Conservation (phyloP, 2,888 invertebrate species). For the Orchesella flavescens region DNA sequence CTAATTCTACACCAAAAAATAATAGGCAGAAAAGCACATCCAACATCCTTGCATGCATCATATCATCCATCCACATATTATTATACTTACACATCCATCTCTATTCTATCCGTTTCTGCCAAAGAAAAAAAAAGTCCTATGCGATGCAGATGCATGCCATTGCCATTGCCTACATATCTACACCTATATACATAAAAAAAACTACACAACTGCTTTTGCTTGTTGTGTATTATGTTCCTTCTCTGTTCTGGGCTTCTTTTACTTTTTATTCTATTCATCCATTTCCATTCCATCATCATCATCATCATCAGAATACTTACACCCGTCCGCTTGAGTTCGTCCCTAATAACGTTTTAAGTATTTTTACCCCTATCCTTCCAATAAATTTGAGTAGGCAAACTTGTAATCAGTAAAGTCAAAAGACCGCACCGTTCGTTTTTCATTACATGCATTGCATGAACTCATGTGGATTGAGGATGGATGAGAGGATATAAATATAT, state of each 20-base stretch:
- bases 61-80: slow-evolving; percentile 1
- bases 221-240: not conserved
- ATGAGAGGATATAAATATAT: no score
- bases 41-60: slow-evolving; percentile 7
- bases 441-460: no score
- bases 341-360: slow-evolving; percentile 43
- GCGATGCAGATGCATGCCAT: no score
- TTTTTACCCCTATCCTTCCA: slow-evolving; percentile 59
- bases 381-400: slow-evolving; percentile 28
- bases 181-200: not conserved
- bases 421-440: slow-evolving; percentile 50
- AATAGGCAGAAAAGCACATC: slow-evolving; percentile 44
- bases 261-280: slow-evolving; percentile 37
- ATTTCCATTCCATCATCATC: slow-evolving; percentile 38
- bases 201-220: not conserved
- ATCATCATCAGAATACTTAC: slow-evolving; percentile 1
- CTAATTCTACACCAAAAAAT: slow-evolving; percentile 47
- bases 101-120: slow-evolving; percentile 3
- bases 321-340: not conserved
- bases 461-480: no score
- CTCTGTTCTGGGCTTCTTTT: no score
- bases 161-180: not conserved
- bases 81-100: slow-evolving; percentile 7
- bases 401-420: slow-evolving; percentile 32
- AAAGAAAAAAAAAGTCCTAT: not conserved